These are phyloP conservation scores for Sylvia borin DNA, from an alignment of 2,797 vertebrate species.

Conservation along the genomic window DNA sequence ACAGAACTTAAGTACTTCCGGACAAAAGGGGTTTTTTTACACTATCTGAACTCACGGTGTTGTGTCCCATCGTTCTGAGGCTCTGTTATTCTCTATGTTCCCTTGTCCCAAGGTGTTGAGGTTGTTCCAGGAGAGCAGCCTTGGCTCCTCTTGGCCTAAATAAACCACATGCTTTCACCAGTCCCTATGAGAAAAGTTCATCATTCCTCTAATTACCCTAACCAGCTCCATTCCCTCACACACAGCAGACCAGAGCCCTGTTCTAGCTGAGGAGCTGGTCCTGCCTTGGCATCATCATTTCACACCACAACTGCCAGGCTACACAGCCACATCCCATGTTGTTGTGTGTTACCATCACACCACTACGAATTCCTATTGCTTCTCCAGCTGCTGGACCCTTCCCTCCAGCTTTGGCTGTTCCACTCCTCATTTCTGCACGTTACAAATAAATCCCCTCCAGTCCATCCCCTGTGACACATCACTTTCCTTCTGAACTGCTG, in stretches of 20 bases:
- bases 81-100: background rate
- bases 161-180: background rate
- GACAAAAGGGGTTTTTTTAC: accelerated
- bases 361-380: background rate
- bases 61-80: accelerated
- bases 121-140: background rate
- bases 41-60: accelerated
- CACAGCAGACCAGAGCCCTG: background rate
- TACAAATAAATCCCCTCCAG: background rate
- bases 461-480: accelerated
- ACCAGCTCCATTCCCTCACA: background rate
- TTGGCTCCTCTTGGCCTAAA: background rate
- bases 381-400: background rate
- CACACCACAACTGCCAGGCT: background rate
- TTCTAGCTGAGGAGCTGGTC: background rate
- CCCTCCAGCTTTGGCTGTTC: background rate
- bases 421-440: background rate
- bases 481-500: background rate
- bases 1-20: accelerated
- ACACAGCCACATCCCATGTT: background rate
- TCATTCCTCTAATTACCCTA: background rate
- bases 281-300: background rate
- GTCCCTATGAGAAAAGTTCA: accelerated
- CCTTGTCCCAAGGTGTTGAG: background rate
- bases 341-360: too few relatives aligned